A percentile compares a stretch with the other conserved stretches of the same genome.
Conservation (phyloP, 37 sponge, comb jelly and placozoan species). For the Aplysina aerophoba region DNA sequence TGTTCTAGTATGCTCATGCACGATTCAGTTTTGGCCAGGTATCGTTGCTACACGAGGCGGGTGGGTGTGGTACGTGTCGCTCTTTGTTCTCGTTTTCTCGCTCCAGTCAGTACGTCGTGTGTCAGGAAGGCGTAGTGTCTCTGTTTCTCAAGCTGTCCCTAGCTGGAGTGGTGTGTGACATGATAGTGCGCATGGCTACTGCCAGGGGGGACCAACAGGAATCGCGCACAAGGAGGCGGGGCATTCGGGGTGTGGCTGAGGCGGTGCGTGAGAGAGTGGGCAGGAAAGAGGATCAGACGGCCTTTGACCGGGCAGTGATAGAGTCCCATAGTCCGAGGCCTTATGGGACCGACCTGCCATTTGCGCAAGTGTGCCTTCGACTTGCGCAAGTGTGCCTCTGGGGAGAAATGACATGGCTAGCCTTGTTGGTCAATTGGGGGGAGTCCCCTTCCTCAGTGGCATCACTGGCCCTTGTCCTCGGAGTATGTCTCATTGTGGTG, state of each 20-base stretch:
- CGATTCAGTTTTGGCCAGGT: neutral
- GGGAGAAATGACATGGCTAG: conserved; percentile 57
- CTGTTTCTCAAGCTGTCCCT: neutral
- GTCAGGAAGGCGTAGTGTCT: neutral
- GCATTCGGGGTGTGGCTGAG: neutral
- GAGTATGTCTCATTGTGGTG: conserved; percentile 36
- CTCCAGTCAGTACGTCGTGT: neutral
- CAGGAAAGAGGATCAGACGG: neutral
- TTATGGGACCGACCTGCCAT: neutral
- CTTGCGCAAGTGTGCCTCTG: conserved; percentile 52
- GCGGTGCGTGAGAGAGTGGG: no score
- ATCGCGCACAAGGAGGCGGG: neutral
- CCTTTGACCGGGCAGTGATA: conserved; percentile 10
- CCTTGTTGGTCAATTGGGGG: conserved; percentile 29
- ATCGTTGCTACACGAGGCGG: no score
- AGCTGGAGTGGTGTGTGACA: neutral
- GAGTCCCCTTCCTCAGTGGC: conserved; percentile 7
- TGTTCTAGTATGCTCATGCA: conserved; percentile 43
- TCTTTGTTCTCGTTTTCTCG: neutral
- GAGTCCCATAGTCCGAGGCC: neutral
- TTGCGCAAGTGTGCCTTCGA: conserved; percentile 58
- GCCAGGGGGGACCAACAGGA: neutral
- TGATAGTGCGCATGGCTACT: neutral
- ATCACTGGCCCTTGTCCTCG: neutral
- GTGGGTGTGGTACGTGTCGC: no score